Evolutionary conservation across 1,140 invertebrate species (phyloP), one percentile per base, ranked within the genome.

Genomic region (Arctopsyche grandis): DNA sequence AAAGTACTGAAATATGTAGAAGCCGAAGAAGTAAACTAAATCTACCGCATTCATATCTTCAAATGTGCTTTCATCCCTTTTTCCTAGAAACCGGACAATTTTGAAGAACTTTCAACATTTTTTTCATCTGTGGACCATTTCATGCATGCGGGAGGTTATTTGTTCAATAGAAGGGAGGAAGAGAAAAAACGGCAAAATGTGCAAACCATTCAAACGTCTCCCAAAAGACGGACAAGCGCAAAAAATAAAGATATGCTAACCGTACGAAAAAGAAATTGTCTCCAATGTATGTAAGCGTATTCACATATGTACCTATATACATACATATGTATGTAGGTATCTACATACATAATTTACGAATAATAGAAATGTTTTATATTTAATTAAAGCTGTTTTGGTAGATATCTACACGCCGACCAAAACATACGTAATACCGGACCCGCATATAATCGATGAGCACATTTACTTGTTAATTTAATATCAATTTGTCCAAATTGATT

Each of bases 131-230:
- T 76, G 16, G 5, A 21, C 56, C 21, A 12, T 56, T 66, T 60
- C 26, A 43, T 43, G 12, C 19, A 24, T 76, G 56, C 29, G 74
- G 56, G 74, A 26, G 56, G 74, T 66, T 76, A 58, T 76, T 76
- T 76, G 74, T 76, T 48, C 74, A 44, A 38, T 38, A 7, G 29
- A 38, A 38, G 71, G 9, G 24, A 29, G 71, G 9, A 10, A 29
- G 43, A 10, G 21, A 76, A 76, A 63, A 76, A 76, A 44, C 26
- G 21, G 48, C 19, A 22, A 74, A 63, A 75, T 58, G 21, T 60
- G 73, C 73, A 16, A 76, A 9, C 56, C 74, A 76, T 76, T 76
- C 74, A 76, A 76, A 73, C 46, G 69, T 73, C 69, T 48, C 9
- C 56, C 7, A 60, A 73, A 69, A 69, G 66, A 69, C 10, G 66